Evolutionary conservation across 1,140 invertebrate species (phyloP), one percentile per base, ranked within the genome.

Genomic region (Odontomachus brunneus): DNA sequence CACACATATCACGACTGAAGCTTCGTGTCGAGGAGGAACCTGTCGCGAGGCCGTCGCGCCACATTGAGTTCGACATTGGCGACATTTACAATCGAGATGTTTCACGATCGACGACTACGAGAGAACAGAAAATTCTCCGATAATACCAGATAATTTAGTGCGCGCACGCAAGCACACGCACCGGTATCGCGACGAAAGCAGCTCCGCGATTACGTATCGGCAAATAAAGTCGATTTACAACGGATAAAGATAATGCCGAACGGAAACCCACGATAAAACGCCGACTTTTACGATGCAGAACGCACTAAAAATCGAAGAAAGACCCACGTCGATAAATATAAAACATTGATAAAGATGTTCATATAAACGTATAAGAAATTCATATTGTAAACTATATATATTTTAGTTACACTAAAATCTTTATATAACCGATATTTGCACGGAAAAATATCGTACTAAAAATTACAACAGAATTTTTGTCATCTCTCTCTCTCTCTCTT

Each of bases 1-100:
- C 74, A 76, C 48, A 66, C 74, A 66, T 76, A 76, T 76, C 62
- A 53, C 44, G n/a, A 29, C 26, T 76, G 73, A 76, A 65, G 44
- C 53, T 44, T 44, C 38, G 38, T 44, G 38, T 44, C 38, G 38
- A 44, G 38, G 38, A 55, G n/a, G n/a, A 55, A 19, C 17, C 19
- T 19, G 53, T 19, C 17, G 17, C 53, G 53, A 55, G 72, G 38
- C 22, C 57, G 33, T 73, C 57, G 72, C 57, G 57, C 38, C 33
- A 75, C 72, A 63, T 75, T 49, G 57, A n/a, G n/a, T 75, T 75
- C 57, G 72, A 75, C 24, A 24, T 73, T 24, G 72, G 17, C 26
- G 55, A 53, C 26, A 65, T 76, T 76, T 38, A 65, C 29, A 62
- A 76, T 63, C 44, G 44, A 53, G 19, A 55, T 66, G 22, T n/a